A percentile compares a stretch with the other conserved stretches of the same genome.
Conservation (phyloP, 2,888 invertebrate genomes). For the Aelia acuminata region DNA sequence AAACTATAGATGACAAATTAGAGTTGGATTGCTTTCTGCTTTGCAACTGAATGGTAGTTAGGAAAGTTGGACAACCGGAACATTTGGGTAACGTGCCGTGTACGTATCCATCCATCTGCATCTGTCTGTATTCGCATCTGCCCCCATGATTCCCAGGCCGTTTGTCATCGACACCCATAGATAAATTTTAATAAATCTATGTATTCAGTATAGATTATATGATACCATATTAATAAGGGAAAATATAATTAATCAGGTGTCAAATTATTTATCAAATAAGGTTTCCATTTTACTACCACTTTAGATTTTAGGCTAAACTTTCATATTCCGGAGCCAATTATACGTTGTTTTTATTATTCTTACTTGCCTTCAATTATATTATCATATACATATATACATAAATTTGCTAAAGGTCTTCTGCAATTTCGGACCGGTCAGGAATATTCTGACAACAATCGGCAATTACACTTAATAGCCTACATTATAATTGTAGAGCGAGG, state of each 20-base stretch:
- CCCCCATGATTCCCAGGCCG: not conserved
- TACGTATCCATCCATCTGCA: not conserved
- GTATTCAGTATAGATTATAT: no score
- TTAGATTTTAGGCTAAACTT: no score
- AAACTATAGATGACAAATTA: conserved; percentile 1
- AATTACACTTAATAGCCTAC: conserved; percentile 17
- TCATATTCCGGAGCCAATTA: not conserved
- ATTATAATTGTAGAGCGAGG: conserved; percentile 14
- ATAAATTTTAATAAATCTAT: not conserved
- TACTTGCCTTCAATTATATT: no score
- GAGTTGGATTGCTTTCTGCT: not conserved
- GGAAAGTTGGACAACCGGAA: not conserved
- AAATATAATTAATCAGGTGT: no score
- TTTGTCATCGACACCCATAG: not conserved
- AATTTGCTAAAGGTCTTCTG: not conserved
- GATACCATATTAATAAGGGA: no score
- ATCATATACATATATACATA: not conserved
- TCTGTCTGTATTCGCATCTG: not conserved
- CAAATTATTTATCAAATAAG: no score
- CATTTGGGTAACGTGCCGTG: not conserved
- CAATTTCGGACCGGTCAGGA: not conserved
- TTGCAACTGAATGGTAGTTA: not conserved
- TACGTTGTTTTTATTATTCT: not conserved
- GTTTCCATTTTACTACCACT: no score
- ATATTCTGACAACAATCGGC: not conserved